These are phyloP conservation scores for Esperia sulphurella DNA, from an alignment of 2,888 invertebrate species.

Conservation along the genomic window DNA sequence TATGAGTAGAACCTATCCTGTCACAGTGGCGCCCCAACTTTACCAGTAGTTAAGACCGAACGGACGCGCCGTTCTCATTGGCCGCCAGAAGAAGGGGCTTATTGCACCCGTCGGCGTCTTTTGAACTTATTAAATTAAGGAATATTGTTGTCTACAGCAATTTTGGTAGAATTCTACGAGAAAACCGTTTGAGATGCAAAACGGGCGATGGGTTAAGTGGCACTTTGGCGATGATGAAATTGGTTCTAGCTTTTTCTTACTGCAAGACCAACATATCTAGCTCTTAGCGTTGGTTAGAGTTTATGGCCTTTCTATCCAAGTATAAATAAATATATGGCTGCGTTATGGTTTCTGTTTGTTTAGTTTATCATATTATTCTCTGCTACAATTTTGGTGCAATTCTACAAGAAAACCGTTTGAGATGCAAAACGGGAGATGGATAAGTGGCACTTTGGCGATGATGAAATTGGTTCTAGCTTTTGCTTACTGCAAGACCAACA, in stretches of 20 bases:
- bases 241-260: neutral
- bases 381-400: constrained; percentile 30
- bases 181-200: constrained; percentile 32
- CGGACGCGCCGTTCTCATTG: constrained; percentile 12
- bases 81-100: constrained; percentile 28
- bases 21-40: constrained; percentile 17
- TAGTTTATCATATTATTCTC: no score
- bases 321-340: no score
- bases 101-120: constrained; percentile 48
- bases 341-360: no score
- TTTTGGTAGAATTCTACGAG: constrained; percentile 29
- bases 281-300: no score
- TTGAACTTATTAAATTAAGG: constrained; percentile 64
- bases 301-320: no score
- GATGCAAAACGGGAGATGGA: constrained; percentile 26
- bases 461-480: constrained; percentile 14
- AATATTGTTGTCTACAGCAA: constrained; percentile 59
- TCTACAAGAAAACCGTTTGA: constrained; percentile 18
- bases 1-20: no score
- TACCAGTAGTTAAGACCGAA: constrained; percentile 5
- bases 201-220: neutral
- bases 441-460: constrained; percentile 15
- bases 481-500: neutral
- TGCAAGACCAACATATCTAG: no score
- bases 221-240: constrained; percentile 20